These are phyloP conservation scores for Pyrocoelia pectoralis DNA, from an alignment of 2,888 invertebrate species.

Conservation along the genomic window DNA sequence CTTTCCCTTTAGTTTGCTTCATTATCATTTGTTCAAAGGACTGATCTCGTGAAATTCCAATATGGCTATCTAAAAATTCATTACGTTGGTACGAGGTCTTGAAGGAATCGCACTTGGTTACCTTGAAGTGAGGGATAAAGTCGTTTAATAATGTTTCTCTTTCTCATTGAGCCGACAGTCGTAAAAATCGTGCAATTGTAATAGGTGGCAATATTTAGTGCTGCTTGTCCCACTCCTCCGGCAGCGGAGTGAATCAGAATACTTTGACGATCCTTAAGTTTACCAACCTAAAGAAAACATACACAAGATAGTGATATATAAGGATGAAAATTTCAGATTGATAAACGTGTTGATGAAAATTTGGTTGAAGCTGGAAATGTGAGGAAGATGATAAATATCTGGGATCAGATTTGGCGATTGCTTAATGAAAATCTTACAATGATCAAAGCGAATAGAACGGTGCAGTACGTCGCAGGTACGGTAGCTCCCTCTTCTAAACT, in stretches of 20 bases:
- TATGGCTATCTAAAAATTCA: slow-evolving; percentile 69
- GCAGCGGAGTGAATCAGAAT: slow-evolving; percentile 69
- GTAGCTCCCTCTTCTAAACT: background rate
- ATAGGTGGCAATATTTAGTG: slow-evolving; percentile 73
- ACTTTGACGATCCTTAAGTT: slow-evolving; percentile 52
- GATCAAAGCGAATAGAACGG: slow-evolving; percentile 50
- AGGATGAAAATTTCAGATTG: too few species aligned
- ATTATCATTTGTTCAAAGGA: slow-evolving; percentile 89
- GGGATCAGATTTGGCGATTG: too few species aligned
- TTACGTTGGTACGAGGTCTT: slow-evolving; percentile 65
- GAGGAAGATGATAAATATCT: too few species aligned
- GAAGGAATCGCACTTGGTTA: too few species aligned
- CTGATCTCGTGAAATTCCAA: slow-evolving; percentile 86
- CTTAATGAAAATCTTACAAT: too few species aligned
- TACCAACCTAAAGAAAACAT: too few species aligned
- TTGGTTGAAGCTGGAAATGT: too few species aligned
- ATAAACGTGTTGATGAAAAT: too few species aligned
- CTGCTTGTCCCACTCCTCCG: slow-evolving; percentile 80
- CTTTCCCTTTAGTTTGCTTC: slow-evolving; percentile 80
- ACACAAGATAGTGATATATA: too few species aligned
- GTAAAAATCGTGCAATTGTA: slow-evolving; percentile 73
- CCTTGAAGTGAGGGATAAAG: slow-evolving; percentile 61
- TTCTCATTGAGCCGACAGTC: slow-evolving; percentile 73
- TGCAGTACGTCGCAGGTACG: slow-evolving; percentile 63
- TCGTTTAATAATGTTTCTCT: slow-evolving; percentile 69